These are phyloP conservation scores for Lasiurus borealis DNA, from an alignment of 2,113 vertebrate species.

Conservation along the genomic window DNA sequence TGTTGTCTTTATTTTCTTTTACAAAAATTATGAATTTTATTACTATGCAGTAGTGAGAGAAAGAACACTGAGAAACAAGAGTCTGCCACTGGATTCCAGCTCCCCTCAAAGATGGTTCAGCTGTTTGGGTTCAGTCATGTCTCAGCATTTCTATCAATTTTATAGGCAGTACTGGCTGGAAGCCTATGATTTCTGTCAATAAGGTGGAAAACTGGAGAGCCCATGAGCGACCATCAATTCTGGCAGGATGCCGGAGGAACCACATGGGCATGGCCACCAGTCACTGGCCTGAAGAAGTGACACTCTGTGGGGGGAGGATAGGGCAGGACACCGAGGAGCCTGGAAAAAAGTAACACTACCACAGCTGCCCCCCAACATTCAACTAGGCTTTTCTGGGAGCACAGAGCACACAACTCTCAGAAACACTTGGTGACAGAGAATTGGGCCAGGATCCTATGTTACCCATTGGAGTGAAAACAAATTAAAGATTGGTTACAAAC, in stretches of 20 bases:
- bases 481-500: not conserved
- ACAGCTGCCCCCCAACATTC: not conserved
- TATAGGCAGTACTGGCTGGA: not conserved
- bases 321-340: not conserved
- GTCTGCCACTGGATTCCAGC: not conserved
- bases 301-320: not conserved
- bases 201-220: not conserved
- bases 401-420: not conserved
- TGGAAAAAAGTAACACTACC: not conserved
- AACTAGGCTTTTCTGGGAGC: not conserved
- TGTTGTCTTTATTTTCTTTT: not conserved
- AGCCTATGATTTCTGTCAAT: not conserved
- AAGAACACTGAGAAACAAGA: not conserved
- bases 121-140: not conserved
- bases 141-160: not conserved
- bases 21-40: not conserved
- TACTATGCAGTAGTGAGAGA: not conserved
- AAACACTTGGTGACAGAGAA: not conserved
- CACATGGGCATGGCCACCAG: not conserved
- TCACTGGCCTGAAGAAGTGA: not conserved
- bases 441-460: not conserved
- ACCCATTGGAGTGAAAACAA: not conserved
- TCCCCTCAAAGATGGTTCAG: not conserved
- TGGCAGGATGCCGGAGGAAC: not conserved
- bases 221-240: not conserved